These are phyloP conservation scores for Macrotis lagotis DNA, from an alignment of 2,113 vertebrate species.

Conservation along the genomic window DNA sequence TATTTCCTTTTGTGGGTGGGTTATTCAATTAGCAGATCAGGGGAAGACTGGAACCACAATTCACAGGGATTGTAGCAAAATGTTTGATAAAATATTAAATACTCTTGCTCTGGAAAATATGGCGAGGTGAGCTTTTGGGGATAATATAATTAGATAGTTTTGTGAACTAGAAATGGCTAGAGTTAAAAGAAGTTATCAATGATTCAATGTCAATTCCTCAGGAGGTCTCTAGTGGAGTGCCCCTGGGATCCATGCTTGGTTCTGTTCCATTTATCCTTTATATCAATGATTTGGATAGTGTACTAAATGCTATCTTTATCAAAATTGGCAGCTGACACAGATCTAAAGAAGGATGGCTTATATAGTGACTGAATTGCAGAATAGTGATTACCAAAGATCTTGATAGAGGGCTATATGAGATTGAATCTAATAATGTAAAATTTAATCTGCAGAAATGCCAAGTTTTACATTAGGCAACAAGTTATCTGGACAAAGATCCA, in stretches of 20 bases:
- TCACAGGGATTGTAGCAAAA: background rate
- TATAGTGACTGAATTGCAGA: background rate
- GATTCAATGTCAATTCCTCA: background rate
- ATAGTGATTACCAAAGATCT: background rate
- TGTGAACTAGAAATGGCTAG: background rate
- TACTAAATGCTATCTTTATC: background rate
- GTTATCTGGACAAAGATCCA: too few species aligned
- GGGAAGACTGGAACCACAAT: background rate
- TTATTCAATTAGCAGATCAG: background rate
- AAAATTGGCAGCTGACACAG: background rate
- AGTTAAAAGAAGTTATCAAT: background rate
- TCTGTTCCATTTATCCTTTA: background rate
- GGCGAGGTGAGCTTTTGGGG: background rate
- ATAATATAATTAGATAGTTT: background rate
- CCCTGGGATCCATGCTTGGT: background rate
- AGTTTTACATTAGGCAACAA: background rate
- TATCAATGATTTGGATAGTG: background rate
- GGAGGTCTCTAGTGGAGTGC: background rate
- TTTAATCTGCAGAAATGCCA: background rate
- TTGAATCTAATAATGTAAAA: background rate
- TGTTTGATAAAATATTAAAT: background rate
- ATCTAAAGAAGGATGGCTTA: background rate
- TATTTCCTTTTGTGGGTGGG: background rate
- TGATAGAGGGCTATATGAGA: background rate
- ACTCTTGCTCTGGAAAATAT: background rate